A percentile compares a stretch with the other conserved stretches of the same genome.
Evolutionary conservation across 2,113 vertebrate genomes (phyloP).

Genomic region (Australoheros scitulus): DNA sequence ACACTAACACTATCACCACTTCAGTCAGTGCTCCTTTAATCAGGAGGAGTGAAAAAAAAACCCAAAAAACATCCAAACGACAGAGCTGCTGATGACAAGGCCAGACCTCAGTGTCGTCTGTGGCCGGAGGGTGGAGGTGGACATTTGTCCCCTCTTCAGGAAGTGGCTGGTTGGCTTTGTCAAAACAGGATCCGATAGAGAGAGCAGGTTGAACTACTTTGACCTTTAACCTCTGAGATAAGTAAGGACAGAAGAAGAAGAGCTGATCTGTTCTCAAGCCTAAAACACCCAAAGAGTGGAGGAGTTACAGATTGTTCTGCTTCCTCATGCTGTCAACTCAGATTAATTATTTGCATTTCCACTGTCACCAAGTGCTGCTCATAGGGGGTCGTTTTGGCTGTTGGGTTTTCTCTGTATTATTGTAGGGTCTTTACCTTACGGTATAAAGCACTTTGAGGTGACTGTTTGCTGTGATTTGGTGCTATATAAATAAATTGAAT

Average conservation of each 20-base stretch:
- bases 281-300: neutral
- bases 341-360: too few relatives aligned
- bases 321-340: neutral
- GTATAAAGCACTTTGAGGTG: too few relatives aligned
- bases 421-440: too few relatives aligned
- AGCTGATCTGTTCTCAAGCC: conserved; percentile 60
- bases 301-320: neutral
- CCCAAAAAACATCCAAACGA: conserved; percentile 17
- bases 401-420: too few relatives aligned
- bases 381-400: too few relatives aligned
- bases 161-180: conserved; percentile 54
- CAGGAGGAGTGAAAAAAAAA: conserved; percentile 49
- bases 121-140: neutral
- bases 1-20: conserved; percentile 24
- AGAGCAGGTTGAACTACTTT: conserved; percentile 62
- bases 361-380: too few relatives aligned
- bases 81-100: conserved; percentile 49
- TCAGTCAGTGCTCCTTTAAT: conserved; percentile 35
- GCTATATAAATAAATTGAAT: too few relatives aligned
- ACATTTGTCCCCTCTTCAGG: conserved; percentile 68
- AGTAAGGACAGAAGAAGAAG: neutral
- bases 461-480: too few relatives aligned
- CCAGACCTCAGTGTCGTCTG: conserved; percentile 33
- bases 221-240: conserved; percentile 58
- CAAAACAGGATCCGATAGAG: conserved; percentile 53